These are phyloP conservation scores for Scaptomyza montana DNA, from an alignment of 1,140 invertebrate genomes.

Conservation along the genomic window DNA sequence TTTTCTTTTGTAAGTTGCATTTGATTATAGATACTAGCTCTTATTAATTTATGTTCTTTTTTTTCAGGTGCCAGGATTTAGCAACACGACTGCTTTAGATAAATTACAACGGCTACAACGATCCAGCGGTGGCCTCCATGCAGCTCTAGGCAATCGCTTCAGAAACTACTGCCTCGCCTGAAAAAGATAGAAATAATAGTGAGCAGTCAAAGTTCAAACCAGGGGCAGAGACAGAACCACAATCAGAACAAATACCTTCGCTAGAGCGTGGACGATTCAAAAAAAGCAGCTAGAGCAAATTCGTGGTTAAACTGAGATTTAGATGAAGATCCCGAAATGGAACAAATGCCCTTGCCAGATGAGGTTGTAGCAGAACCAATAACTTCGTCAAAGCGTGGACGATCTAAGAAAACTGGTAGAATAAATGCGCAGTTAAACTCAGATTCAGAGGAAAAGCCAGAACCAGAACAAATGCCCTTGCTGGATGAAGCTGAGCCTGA, in stretches of 20 bases:
- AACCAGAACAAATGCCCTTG: too few relatives aligned
- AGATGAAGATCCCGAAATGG: not conserved
- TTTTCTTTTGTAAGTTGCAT: constrained; percentile 43
- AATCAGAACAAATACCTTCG: too few relatives aligned
- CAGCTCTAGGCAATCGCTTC: too few relatives aligned
- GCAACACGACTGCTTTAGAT: constrained; percentile 41
- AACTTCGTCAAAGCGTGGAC: not conserved
- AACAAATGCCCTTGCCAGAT: not conserved
- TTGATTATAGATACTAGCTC: not conserved
- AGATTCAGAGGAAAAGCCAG: too few relatives aligned
- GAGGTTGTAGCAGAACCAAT: not conserved
- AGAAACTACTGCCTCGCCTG: not conserved
- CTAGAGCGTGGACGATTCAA: too few relatives aligned
- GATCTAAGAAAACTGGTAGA: not conserved
- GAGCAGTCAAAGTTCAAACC: too few relatives aligned
- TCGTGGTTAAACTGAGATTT: not conserved
- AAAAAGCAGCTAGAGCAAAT: too few relatives aligned
- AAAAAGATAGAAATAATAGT: too few relatives aligned
- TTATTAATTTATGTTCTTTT: not conserved
- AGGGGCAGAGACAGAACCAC: too few relatives aligned
- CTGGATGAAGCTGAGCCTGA: too few relatives aligned
- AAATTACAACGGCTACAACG: not conserved
- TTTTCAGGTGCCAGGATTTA: constrained; percentile 35
- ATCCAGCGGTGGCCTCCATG: not conserved
- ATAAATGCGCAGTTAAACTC: not conserved